These are phyloP conservation scores for Dryas iulia DNA, from an alignment of 1,140 invertebrate species.

Conservation along the genomic window DNA sequence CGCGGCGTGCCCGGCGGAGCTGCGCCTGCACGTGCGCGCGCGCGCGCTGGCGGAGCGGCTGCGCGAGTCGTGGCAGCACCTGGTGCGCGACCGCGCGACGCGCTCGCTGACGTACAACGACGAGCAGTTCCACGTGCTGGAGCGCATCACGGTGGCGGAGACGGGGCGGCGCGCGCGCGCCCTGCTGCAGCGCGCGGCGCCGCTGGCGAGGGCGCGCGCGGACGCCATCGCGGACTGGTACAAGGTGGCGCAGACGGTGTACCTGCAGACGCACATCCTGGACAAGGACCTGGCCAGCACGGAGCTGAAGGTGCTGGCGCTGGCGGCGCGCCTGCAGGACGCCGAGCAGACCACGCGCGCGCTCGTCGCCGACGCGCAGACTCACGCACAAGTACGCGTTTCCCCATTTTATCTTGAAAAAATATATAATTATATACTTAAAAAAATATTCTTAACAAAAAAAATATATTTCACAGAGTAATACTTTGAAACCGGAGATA, in stretches of 20 bases:
- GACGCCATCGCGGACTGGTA: slow-evolving; percentile 91
- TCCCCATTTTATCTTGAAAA: not conserved
- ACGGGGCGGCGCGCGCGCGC: slow-evolving; percentile 85
- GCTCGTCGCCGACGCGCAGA: slow-evolving; percentile 20
- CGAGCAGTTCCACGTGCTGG: slow-evolving; percentile 95
- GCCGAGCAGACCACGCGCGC: slow-evolving; percentile 45
- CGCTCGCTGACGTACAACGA: slow-evolving; percentile 93
- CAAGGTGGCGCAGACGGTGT: slow-evolving; percentile 90
- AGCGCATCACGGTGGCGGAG: slow-evolving; percentile 88
- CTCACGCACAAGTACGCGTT: slow-evolving; percentile 23
- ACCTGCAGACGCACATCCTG: slow-evolving; percentile 87
- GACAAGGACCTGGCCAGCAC: slow-evolving; percentile 84
- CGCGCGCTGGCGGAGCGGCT: slow-evolving; percentile 87
- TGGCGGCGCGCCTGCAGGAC: slow-evolving; percentile 69
- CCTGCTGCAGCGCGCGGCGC: slow-evolving; percentile 84
- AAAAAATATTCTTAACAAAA: not conserved
- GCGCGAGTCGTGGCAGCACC: slow-evolving; percentile 95
- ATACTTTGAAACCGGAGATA: slow-evolving; percentile 22
- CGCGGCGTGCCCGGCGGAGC: slow-evolving; percentile 84
- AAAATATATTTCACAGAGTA: not conserved
- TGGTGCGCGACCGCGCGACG: slow-evolving; percentile 92
- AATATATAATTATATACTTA: not conserved
- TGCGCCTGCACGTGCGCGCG: slow-evolving; percentile 85
- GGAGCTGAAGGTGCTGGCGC: slow-evolving; percentile 65
- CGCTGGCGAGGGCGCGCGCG: slow-evolving; percentile 84